Evolutionary conservation across 2,113 vertebrate species (phyloP), one percentile per base, ranked within the genome.

Genomic region (Marmota monax): DNA sequence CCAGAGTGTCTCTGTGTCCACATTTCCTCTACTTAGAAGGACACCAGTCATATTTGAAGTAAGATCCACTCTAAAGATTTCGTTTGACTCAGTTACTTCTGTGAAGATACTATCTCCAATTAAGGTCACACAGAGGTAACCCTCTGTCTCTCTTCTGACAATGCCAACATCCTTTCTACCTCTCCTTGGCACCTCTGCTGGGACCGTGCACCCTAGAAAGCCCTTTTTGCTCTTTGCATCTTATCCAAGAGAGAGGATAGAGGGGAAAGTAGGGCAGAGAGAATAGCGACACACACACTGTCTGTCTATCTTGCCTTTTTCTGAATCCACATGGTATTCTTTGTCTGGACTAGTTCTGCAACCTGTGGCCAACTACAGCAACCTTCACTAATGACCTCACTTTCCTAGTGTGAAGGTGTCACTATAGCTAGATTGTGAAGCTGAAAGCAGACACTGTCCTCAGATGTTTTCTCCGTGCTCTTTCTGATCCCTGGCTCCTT

Each of bases 151-250:
- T 5, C 0, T 32, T 37, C 8, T 32, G 39, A 8, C 87, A 39
- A 23, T 7, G 14, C 77, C 6, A 5, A 29, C 3, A 29, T 23
- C 58, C 37, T 0, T 14, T 25, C 42, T 7, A 1, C 3, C 12
- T 63, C 53, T 42, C 10, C 37, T 65, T 32, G 34, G 18, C 20
- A 61, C 2, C 18, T 80, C 22, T 20, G 34, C 88, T 88, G 23
- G 7, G 7, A 25, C 34, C 4, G 1, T 17, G n/a, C 23, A 74
- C 7, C 37, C 14, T 4, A 0, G 32, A 65, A 83, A 84, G 63
- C 20, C 61, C 61, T 56, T 82, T n/a, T 29, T 42, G 56, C 80
- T 84, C 37, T 51, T 42, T 83, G 70, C 53, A 53, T 29, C 20
- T 85, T 34, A 22, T 29, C 48, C 14, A 77, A 65, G 45, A 74